Evolutionary conservation across 1,140 invertebrate genomes (phyloP), one percentile per base, ranked within the genome.

Genomic region (Telenomus remus): DNA sequence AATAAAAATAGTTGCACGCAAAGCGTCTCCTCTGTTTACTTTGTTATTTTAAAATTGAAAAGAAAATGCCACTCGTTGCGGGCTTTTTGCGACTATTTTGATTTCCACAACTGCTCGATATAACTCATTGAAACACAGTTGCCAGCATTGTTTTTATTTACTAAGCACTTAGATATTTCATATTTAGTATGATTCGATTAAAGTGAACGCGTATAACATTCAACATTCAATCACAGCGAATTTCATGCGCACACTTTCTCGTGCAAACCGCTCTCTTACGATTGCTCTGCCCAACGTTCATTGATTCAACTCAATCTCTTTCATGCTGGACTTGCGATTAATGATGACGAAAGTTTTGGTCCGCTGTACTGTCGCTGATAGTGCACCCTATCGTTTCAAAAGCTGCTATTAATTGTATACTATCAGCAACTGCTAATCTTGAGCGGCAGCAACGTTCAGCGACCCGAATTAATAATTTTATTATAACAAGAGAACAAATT

Each of bases 91-190:
- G 61, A 66, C 63, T 27, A 1, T 27, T 27, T 27, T 27, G 1
- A n/a, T 68, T 74, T 74, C 63, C 63, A 53, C 64, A 49, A 68
- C 72, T 59, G 64, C 68, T 56, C 64, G 68, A 69, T 59, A 75
- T 75, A 75, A 75, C 72, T 75, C 72, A 75, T 68, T 75, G 64
- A 69, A 69, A 75, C 59, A 69, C 64, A 66, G 64, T 69, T 57
- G 1, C 57, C 34, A 14, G 57, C 64, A 63, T 74, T 68, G 72
- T 75, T 75, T 69, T 75, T 75, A 69, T 75, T 75, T 75, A 75
- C 72, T 64, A 49, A 75, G 72, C 72, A 75, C 72, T 75, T 69
- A 64, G 72, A 69, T 69, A 75, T 75, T n/a, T 75, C 64, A 75
- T 75, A 75, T 75, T 75, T 75, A 75, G 72, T 68, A 69, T 64